These are phyloP conservation scores for Pantala flavescens DNA, from an alignment of 1,140 invertebrate species.

Conservation along the genomic window DNA sequence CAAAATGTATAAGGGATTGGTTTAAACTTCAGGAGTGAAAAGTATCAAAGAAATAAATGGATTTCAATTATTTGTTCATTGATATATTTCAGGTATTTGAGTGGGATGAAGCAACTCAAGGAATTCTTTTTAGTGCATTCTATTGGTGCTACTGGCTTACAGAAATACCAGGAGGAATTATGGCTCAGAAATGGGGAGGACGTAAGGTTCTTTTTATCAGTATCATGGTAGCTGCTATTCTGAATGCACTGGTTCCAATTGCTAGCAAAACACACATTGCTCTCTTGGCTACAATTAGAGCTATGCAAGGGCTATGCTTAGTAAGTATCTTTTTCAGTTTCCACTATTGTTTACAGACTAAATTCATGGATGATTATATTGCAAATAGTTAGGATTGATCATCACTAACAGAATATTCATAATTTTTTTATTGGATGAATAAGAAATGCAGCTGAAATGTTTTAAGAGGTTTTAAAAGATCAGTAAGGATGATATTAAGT, in stretches of 20 bases:
- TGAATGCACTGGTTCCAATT: slow-evolving; percentile 18
- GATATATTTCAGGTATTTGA: background rate
- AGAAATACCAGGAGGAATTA: slow-evolving; percentile 28
- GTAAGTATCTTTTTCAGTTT: slow-evolving; percentile 15
- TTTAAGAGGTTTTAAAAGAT: no score
- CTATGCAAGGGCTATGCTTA: slow-evolving; percentile 21
- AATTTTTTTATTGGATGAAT: no score
- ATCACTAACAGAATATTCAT: no score
- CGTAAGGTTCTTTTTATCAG: slow-evolving; percentile 31
- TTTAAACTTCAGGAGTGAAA: no score
- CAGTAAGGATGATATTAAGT: no score
- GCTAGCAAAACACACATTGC: slow-evolving; percentile 15
- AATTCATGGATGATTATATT: background rate
- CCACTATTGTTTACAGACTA: no score
- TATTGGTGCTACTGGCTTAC: slow-evolving; percentile 38
- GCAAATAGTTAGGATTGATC: no score
- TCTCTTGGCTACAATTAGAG: slow-evolving; percentile 15
- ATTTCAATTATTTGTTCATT: background rate
- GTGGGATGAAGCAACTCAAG: slow-evolving; percentile 28
- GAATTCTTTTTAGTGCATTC: slow-evolving; percentile 34
- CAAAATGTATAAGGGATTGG: no score
- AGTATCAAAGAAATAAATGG: no score
- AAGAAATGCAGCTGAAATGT: no score
- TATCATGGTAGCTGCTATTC: slow-evolving; percentile 17
- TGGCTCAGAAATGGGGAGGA: slow-evolving; percentile 35